These are phyloP conservation scores for Bombus confusus DNA, from an alignment of 1,140 invertebrate genomes.

Conservation along the genomic window DNA sequence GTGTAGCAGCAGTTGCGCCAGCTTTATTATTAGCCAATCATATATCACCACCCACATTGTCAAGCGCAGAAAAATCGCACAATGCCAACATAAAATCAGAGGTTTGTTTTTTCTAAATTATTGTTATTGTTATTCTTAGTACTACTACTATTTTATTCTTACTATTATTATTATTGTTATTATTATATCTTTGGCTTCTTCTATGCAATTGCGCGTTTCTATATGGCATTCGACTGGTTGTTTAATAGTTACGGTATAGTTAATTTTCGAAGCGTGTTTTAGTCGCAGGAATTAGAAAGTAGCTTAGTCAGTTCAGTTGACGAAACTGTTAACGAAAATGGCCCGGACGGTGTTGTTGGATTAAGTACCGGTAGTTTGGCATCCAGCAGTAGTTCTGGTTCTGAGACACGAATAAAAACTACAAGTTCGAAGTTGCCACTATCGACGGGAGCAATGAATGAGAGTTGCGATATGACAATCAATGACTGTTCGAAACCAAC, in stretches of 20 bases:
- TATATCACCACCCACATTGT: constrained; percentile 66
- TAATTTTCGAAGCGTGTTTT: constrained; percentile 11
- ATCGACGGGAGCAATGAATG: constrained; percentile 65
- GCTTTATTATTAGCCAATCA: constrained; percentile 75
- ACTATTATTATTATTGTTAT: background rate
- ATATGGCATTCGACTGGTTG: background rate
- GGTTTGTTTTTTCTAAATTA: constrained; percentile 48
- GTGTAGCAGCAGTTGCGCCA: constrained; percentile 53
- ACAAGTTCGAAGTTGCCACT: constrained; percentile 57
- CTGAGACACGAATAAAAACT: constrained; percentile 72
- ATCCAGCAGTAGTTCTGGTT: constrained; percentile 82
- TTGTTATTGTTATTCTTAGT: background rate
- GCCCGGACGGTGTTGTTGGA: constrained; percentile 69
- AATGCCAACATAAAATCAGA: constrained; percentile 76
- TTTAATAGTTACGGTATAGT: background rate
- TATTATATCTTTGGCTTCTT: background rate
- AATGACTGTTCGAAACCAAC: constrained; percentile 80
- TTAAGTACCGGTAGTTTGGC: constrained; percentile 82
- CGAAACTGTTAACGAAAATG: constrained; percentile 5
- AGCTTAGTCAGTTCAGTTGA: constrained; percentile 54
- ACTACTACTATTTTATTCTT: background rate
- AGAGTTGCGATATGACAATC: constrained; percentile 62
- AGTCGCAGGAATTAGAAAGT: constrained; percentile 61
- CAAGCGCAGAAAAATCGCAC: constrained; percentile 67
- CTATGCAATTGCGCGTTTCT: background rate